Conservation (phyloP, 2,888 invertebrate genomes). For the Lasioglossum calceatum region DNA sequence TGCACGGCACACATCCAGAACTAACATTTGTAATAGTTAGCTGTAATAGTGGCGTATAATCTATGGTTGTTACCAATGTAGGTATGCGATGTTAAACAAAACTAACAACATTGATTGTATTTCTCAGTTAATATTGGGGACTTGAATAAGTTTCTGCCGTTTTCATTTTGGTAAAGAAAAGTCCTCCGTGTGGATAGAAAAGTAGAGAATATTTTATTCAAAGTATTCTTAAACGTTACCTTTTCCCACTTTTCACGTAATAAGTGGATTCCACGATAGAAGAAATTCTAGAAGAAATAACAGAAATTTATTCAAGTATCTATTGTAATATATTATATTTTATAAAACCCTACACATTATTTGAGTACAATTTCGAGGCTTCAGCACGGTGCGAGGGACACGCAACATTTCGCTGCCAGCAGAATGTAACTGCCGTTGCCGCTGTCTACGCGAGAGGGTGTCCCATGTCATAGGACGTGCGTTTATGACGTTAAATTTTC, state of each 20-base stretch:
- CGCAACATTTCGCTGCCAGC: neutral
- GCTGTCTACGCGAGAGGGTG: constrained; percentile 2
- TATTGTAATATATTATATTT: neutral
- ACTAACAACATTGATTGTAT: too few species aligned
- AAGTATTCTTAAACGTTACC: neutral
- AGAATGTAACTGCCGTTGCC: neutral
- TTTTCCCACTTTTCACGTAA: too few species aligned
- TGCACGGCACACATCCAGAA: neutral
- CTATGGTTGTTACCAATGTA: too few species aligned
- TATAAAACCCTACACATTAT: neutral
- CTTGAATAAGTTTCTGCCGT: neutral
- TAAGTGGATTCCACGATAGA: too few species aligned
- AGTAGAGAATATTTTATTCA: neutral
- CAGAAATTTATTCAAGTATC: neutral
- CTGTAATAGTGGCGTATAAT: neutral
- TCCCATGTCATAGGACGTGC: neutral
- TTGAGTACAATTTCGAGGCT: neutral
- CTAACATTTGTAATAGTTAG: neutral
- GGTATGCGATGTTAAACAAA: too few species aligned
- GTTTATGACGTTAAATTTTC: constrained; percentile 43
- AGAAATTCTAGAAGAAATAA: too few species aligned
- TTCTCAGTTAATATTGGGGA: too few species aligned
- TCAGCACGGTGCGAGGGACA: neutral
- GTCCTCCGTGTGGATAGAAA: neutral
- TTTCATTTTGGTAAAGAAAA: neutral